A percentile compares a stretch with the other conserved stretches of the same genome.
phyloP scores from a whole-genome alignment of 2,797 vertebrate genomes.

The Silurus lanzhouensis region DNA sequence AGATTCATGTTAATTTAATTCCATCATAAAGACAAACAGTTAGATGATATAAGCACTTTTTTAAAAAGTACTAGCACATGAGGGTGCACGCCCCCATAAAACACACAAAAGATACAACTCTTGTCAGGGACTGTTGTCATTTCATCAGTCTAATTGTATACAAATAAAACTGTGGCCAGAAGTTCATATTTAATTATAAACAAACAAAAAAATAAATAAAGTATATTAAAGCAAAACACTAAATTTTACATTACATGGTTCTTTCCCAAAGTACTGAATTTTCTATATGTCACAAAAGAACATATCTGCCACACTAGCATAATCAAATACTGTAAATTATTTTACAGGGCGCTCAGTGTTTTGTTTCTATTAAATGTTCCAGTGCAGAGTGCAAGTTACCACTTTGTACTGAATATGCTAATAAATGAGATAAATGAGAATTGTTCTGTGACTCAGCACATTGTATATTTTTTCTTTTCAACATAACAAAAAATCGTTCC shows the following conservation, averaged over 20 bases:
- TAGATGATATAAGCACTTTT: background rate
- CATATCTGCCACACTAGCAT: background rate
- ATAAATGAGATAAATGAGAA: background rate
- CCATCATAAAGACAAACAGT: background rate
- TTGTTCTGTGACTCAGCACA: background rate
- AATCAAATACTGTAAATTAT: background rate
- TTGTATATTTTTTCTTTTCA: background rate
- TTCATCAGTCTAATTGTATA: background rate
- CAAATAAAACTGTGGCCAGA: background rate
- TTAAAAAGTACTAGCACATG: background rate
- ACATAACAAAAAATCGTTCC: background rate
- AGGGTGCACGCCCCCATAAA: background rate
- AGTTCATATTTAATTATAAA: background rate
- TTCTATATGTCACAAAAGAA: background rate
- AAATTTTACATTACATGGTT: background rate
- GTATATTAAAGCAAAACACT: background rate
- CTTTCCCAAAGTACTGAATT: background rate
- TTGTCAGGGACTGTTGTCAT: background rate
- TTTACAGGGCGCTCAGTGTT: background rate
- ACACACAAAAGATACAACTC: background rate
- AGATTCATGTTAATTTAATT: background rate
- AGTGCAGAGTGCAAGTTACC: background rate
- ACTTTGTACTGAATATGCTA: background rate
- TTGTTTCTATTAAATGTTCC: background rate
- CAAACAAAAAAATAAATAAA: background rate